Conservation (phyloP, 1,140 invertebrate species). For the Drosophila burlai region DNA sequence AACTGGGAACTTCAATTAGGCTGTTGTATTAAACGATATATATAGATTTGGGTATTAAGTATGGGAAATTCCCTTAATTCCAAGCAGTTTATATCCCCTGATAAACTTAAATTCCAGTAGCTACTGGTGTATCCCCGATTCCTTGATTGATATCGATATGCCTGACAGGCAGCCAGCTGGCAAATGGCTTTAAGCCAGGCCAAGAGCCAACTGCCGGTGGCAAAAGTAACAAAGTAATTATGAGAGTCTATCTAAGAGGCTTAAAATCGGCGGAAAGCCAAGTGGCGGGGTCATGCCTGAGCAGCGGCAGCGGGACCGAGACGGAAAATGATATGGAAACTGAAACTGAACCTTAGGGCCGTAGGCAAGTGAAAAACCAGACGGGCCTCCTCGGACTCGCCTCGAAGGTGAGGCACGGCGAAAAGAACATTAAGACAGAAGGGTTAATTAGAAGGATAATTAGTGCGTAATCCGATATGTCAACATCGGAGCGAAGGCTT, state of each 20-base stretch:
- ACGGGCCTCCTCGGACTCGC: neutral
- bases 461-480: conserved; percentile 84
- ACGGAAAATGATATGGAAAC: conserved; percentile 25
- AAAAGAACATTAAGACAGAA: conserved; percentile 64
- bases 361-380: conserved; percentile 44
- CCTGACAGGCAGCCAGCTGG: conserved; percentile 15
- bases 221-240: conserved; percentile 76
- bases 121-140: neutral
- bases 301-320: conserved; percentile 33
- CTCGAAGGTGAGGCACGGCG: conserved; percentile 48
- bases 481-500: conserved; percentile 54
- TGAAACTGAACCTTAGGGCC: conserved; percentile 18
- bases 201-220: conserved; percentile 20
- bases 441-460: conserved; percentile 84
- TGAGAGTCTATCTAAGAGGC: conserved; percentile 79
- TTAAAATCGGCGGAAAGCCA: conserved; percentile 67
- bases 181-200: conserved; percentile 14
- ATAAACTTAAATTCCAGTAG: conserved; percentile 6
- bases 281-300: conserved; percentile 67
- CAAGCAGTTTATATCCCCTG: neutral
- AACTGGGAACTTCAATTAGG: conserved; percentile 43
- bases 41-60: neutral
- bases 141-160: conserved; percentile 37
- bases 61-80: neutral
- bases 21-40: neutral